A percentile compares a stretch with the other conserved stretches of the same genome.
Evolutionary conservation across 2,797 vertebrate genomes (phyloP).

Genomic region (Crypturellus tataupa): DNA sequence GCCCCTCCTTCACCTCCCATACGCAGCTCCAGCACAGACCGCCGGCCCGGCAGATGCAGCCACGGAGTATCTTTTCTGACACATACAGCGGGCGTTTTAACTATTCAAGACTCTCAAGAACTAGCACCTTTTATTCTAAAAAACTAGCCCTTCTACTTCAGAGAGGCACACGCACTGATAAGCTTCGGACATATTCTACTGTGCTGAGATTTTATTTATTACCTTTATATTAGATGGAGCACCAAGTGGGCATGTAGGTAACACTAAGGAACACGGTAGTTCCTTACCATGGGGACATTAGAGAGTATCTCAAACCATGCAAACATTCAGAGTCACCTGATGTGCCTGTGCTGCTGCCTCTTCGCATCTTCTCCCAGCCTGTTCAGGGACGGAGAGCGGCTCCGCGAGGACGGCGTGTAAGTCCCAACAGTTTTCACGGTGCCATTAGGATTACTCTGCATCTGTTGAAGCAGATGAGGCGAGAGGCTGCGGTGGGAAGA

Average conservation of each 20-base stretch:
- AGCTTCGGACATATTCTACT: neutral
- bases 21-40: neutral
- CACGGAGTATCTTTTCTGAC: neutral
- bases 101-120: neutral
- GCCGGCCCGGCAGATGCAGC: neutral
- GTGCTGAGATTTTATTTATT: neutral
- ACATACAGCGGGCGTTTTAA: neutral
- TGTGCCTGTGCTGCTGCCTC: constrained; percentile 82
- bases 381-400: constrained; percentile 93
- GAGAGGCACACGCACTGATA: neutral
- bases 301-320: neutral
- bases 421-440: constrained; percentile 89
- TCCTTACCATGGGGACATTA: neutral
- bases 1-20: neutral
- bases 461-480: constrained; percentile 92
- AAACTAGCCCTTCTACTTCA: neutral
- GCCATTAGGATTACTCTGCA: constrained; percentile 91
- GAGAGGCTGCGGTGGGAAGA: constrained; percentile 93
- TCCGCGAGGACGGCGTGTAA: constrained; percentile 86
- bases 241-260: neutral
- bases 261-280: neutral
- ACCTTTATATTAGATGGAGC: neutral
- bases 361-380: constrained; percentile 90
- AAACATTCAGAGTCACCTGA: constrained; percentile 76
- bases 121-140: neutral